Evolutionary conservation across 1,140 invertebrate species (phyloP).

Genomic region (Papilio polyxenes): DNA sequence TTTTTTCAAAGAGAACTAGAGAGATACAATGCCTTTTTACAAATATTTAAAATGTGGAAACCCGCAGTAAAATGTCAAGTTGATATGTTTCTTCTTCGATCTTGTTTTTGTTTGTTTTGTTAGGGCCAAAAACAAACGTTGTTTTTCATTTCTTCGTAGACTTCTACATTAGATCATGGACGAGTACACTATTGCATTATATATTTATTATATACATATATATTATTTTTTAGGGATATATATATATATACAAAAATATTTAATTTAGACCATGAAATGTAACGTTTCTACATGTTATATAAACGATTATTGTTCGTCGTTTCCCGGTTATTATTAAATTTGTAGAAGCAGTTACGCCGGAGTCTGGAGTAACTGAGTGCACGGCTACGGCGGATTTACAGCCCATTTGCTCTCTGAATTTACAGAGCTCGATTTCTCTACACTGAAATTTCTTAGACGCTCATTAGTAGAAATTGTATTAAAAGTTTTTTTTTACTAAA

Average conservation of each 20-base stretch:
- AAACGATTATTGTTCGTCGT: conserved; percentile 10
- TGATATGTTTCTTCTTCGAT: too few relatives aligned
- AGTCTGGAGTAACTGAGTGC: not conserved
- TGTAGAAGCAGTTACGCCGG: conserved; percentile 6
- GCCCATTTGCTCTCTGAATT: conserved; percentile 14
- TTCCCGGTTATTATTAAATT: conserved; percentile 4
- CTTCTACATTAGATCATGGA: too few relatives aligned
- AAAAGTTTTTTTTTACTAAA: not conserved
- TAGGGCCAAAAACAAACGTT: too few relatives aligned
- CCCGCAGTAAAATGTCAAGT: too few relatives aligned
- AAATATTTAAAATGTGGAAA: too few relatives aligned
- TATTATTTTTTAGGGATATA: not conserved
- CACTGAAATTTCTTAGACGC: not conserved
- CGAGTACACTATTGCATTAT: too few relatives aligned
- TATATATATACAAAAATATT: not conserved
- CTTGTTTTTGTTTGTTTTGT: too few relatives aligned
- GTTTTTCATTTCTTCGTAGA: too few relatives aligned
- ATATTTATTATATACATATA: not conserved
- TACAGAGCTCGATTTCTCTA: not conserved
- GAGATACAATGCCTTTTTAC: too few relatives aligned
- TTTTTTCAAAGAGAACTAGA: too few relatives aligned
- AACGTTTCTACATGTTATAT: not conserved
- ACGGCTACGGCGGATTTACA: not conserved
- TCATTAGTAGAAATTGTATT: not conserved
- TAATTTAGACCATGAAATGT: not conserved